Percentiles rank a stretch among this genome's conserved stretches.
Evolutionary conservation across 2,113 vertebrate genomes (phyloP).

Genomic region (Poecilia latipinna): DNA sequence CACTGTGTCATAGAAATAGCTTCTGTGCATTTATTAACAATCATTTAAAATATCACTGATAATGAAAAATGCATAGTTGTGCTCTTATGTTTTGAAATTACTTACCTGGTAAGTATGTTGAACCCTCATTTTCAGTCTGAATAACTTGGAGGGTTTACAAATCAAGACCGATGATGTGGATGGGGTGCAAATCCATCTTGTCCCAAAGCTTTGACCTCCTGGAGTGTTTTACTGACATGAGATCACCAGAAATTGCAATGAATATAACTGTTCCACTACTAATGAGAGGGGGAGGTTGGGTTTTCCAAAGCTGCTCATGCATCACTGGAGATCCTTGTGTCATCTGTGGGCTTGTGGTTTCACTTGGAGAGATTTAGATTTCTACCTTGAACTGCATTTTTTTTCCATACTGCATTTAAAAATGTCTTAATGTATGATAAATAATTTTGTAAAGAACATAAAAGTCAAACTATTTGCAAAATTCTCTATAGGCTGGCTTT

Average conservation of each 20-base stretch:
- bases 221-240: slow-evolving; percentile 44
- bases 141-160: background rate
- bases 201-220: slow-evolving; percentile 51
- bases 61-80: no score
- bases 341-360: slow-evolving; percentile 58
- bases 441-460: slow-evolving; percentile 4
- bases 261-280: slow-evolving; percentile 53
- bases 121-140: background rate
- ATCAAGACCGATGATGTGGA: slow-evolving; percentile 21
- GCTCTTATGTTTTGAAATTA: background rate
- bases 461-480: background rate
- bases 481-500: no score
- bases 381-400: slow-evolving; percentile 47
- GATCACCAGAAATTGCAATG: slow-evolving; percentile 63
- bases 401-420: slow-evolving; percentile 47
- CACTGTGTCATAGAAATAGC: background rate
- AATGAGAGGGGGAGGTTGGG: slow-evolving; percentile 54
- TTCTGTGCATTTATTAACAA: no score
- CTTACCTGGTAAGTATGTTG: background rate
- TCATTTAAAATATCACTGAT: no score
- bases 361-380: slow-evolving; percentile 45
- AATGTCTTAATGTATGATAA: slow-evolving; percentile 1
- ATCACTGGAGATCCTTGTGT: slow-evolving; percentile 64
- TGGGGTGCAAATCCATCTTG: slow-evolving; percentile 24
- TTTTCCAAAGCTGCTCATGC: slow-evolving; percentile 64